Conservation (phyloP, 2,113 vertebrate species). For the Thermophis baileyi region DNA sequence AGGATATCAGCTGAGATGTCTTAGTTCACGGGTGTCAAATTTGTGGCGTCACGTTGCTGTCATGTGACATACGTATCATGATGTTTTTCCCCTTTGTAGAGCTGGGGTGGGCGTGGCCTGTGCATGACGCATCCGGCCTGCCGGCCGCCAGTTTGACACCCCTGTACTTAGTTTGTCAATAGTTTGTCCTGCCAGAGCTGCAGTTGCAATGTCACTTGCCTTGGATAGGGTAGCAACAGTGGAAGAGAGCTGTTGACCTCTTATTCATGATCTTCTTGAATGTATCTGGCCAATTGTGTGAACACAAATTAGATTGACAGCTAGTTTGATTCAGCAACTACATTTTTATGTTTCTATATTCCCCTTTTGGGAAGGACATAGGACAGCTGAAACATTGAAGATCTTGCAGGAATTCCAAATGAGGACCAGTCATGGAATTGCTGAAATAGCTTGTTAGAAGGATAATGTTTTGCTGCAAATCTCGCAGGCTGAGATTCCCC, state of each 20-base stretch:
- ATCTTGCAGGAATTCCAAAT: neutral
- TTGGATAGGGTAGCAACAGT: neutral
- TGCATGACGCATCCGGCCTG: too few species aligned
- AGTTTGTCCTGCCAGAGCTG: neutral
- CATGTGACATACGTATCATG: too few species aligned
- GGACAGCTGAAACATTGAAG: neutral
- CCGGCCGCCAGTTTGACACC: too few species aligned
- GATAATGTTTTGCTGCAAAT: neutral
- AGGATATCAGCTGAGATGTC: neutral
- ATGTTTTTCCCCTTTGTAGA: too few species aligned
- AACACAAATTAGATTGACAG: neutral
- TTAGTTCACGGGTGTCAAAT: neutral
- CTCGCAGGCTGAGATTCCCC: neutral
- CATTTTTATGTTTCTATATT: neutral
- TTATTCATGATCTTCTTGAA: neutral
- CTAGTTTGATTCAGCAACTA: neutral
- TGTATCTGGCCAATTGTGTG: neutral
- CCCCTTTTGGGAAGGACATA: neutral
- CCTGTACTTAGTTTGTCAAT: neutral
- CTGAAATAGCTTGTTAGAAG: neutral
- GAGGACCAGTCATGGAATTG: neutral
- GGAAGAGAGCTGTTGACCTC: neutral
- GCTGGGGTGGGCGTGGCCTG: too few species aligned
- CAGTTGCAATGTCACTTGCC: neutral
- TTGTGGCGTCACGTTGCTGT: too few species aligned